Evolutionary conservation across 1,140 invertebrate species (phyloP).

Genomic region (Achatina immaculata): DNA sequence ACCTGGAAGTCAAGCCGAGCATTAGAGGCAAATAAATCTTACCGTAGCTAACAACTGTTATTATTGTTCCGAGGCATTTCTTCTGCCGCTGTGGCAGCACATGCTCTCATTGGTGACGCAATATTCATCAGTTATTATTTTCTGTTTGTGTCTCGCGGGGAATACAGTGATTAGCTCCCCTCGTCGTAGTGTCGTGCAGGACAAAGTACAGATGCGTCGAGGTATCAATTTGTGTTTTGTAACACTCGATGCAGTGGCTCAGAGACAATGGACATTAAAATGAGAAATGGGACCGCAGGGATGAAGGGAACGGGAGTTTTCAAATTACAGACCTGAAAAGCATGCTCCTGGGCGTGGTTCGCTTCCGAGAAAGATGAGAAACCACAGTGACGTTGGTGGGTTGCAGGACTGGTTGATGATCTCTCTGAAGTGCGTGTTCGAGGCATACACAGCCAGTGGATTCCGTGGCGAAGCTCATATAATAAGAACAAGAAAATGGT

Average conservation of each 20-base stretch:
- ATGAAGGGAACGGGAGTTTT: not conserved
- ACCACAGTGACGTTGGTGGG: no score
- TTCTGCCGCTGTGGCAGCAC: not conserved
- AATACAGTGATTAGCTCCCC: no score
- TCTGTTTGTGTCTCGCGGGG: no score
- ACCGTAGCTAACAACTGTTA: no score
- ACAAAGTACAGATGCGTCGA: not conserved
- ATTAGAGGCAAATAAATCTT: not conserved
- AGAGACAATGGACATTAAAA: conserved; percentile 2
- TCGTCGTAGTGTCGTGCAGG: no score
- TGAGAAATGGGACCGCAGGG: not conserved
- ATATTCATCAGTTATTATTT: not conserved
- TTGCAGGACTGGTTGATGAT: no score
- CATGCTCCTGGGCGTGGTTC: not conserved
- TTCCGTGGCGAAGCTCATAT: no score
- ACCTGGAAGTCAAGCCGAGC: not conserved
- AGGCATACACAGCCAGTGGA: no score
- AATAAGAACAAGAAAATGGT: no score
- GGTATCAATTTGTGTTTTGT: conserved; percentile 15
- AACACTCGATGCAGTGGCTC: not conserved
- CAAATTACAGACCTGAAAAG: conserved; percentile 10
- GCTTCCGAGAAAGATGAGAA: not conserved
- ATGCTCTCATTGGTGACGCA: not conserved
- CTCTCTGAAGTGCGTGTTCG: no score
- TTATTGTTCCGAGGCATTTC: not conserved